These are phyloP conservation scores for Conus canariensis DNA, from an alignment of 2,888 invertebrate species.

Conservation along the genomic window DNA sequence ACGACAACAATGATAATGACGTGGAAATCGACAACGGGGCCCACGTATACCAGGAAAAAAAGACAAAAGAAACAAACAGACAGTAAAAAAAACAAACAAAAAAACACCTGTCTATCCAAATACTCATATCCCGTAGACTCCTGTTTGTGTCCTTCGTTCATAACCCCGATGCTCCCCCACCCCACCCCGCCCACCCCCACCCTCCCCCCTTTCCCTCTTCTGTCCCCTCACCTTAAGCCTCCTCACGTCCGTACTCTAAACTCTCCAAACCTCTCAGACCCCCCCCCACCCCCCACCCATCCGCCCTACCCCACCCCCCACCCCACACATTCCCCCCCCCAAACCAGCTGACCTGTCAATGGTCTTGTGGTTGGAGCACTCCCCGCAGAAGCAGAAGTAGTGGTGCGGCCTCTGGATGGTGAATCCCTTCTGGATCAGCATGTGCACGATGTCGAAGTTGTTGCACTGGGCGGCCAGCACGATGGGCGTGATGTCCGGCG, in stretches of 20 bases:
- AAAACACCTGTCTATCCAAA: neutral
- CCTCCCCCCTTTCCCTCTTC: no score
- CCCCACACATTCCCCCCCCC: neutral
- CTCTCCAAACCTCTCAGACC: neutral
- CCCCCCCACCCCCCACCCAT: neutral
- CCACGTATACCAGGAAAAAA: neutral
- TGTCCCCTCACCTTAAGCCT: no score
- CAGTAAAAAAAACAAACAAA: no score
- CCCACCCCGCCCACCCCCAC: no score
- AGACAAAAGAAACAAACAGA: no score
- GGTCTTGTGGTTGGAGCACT: constrained; percentile 60
- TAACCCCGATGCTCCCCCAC: no score
- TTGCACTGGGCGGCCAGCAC: constrained; percentile 63
- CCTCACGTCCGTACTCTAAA: no score
- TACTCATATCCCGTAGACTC: no score
- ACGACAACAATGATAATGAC: neutral
- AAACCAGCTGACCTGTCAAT: constrained; percentile 54
- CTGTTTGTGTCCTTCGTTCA: no score
- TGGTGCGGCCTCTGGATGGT: constrained; percentile 59
- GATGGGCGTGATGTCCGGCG: constrained; percentile 62
- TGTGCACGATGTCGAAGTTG: constrained; percentile 64
- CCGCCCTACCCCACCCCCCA: neutral
- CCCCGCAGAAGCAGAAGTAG: constrained; percentile 62
- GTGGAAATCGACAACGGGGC: neutral
- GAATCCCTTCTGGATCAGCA: constrained; percentile 62